Conservation (phyloP, 2,113 vertebrate species). For the Orthonyx spaldingii region DNA sequence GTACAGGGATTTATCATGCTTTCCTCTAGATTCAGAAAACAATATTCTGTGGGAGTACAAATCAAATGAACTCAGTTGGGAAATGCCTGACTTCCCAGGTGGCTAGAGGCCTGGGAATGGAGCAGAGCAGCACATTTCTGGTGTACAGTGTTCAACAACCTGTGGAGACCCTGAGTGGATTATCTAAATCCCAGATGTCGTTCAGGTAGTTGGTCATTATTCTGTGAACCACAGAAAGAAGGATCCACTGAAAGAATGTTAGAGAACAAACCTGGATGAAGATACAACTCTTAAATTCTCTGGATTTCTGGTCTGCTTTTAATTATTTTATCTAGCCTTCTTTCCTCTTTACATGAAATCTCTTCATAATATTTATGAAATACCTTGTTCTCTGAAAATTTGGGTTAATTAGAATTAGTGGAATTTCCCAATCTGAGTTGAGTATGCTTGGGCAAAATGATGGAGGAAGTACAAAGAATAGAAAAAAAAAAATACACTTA, state of each 20-base stretch:
- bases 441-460: neutral
- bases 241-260: neutral
- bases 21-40: neutral
- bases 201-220: neutral
- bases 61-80: neutral
- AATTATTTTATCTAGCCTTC: neutral
- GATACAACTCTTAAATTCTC: neutral
- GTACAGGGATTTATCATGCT: neutral
- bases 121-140: neutral
- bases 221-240: neutral
- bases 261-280: neutral
- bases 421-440: neutral
- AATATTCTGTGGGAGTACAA: neutral
- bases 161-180: neutral
- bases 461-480: neutral
- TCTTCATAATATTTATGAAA: neutral
- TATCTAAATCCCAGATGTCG: neutral
- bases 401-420: neutral
- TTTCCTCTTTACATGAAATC: neutral
- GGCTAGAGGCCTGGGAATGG: neutral
- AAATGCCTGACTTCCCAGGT: neutral
- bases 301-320: neutral
- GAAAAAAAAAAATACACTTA: neutral
- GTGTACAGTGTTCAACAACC: fast-evolving
- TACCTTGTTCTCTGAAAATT: neutral